Evolutionary conservation across 1,140 invertebrate genomes (phyloP).

Genomic region (Chrysoperla carnea): DNA sequence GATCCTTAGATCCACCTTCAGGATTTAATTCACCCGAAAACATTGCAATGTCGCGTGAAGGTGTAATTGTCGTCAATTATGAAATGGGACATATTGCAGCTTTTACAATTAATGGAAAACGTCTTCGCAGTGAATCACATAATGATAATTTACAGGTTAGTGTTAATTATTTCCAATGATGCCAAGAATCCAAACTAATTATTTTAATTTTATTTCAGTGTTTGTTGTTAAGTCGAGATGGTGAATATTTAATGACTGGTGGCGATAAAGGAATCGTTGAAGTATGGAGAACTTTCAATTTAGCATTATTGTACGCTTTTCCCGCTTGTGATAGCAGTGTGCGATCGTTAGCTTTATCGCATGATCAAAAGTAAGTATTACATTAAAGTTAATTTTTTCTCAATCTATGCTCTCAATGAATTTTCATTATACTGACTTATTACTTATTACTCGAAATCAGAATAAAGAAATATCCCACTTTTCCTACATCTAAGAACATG

Average conservation of each 20-base stretch:
- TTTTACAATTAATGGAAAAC: slow-evolving; percentile 82
- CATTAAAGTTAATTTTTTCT: too few relatives aligned
- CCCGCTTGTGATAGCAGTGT: slow-evolving; percentile 90
- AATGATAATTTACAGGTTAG: slow-evolving; percentile 87
- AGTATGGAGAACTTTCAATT: slow-evolving; percentile 94
- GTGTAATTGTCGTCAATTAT: slow-evolving; percentile 89
- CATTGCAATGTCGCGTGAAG: slow-evolving; percentile 86
- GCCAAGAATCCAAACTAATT: not conserved
- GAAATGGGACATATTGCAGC: slow-evolving; percentile 82
- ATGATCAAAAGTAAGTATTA: slow-evolving; percentile 92
- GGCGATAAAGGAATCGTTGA: slow-evolving; percentile 94
- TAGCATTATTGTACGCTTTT: slow-evolving; percentile 92
- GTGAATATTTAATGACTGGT: slow-evolving; percentile 93
- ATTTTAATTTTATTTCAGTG: slow-evolving; percentile 42
- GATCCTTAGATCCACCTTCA: slow-evolving; percentile 67
- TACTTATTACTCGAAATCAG: too few relatives aligned
- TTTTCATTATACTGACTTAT: not conserved
- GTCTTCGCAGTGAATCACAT: slow-evolving; percentile 72
- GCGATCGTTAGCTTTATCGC: slow-evolving; percentile 79
- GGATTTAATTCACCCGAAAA: slow-evolving; percentile 75
- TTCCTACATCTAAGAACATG: not conserved
- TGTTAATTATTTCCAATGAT: slow-evolving; percentile 4
- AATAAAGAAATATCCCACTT: not conserved
- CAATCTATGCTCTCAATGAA: too few relatives aligned
- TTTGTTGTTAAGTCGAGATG: slow-evolving; percentile 86